Conservation (phyloP, 2,797 vertebrate genomes). For the Mallotus villosus region DNA sequence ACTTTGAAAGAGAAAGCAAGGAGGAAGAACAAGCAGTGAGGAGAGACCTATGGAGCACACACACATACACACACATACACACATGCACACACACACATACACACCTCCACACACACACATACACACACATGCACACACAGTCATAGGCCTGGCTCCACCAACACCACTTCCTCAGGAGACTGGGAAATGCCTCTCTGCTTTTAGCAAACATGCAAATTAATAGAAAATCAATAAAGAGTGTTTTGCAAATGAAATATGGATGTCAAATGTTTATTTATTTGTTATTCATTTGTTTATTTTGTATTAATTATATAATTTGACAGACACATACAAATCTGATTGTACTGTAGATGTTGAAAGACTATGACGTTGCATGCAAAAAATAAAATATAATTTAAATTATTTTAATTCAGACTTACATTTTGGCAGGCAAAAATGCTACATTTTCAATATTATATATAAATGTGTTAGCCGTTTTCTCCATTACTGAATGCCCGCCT, state of each 20-base stretch:
- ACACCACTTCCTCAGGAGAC: background rate
- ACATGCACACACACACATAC: too few relatives aligned
- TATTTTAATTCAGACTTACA: background rate
- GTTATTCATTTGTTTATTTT: background rate
- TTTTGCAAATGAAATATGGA: background rate
- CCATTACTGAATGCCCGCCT: background rate
- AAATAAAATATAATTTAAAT: background rate
- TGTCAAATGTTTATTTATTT: background rate
- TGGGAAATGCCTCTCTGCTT: background rate
- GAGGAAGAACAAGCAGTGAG: background rate
- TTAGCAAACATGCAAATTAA: slow-evolving; percentile 5
- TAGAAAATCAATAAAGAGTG: background rate
- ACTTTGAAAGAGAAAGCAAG: slow-evolving; percentile 6
- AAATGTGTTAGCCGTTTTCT: background rate
- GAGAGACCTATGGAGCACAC: background rate
- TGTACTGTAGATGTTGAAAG: background rate
- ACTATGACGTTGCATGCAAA: background rate
- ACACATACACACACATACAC: too few relatives aligned
- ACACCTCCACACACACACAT: too few relatives aligned
- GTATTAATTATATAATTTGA: background rate
- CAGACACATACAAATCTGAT: background rate
- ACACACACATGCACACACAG: background rate
- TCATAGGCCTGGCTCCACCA: background rate
- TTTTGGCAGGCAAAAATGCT: slow-evolving; percentile 7
- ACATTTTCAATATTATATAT: background rate